Base-by-base conservation (phyloP, 2,888 invertebrate species). In the Campoplex capitator region DNA sequence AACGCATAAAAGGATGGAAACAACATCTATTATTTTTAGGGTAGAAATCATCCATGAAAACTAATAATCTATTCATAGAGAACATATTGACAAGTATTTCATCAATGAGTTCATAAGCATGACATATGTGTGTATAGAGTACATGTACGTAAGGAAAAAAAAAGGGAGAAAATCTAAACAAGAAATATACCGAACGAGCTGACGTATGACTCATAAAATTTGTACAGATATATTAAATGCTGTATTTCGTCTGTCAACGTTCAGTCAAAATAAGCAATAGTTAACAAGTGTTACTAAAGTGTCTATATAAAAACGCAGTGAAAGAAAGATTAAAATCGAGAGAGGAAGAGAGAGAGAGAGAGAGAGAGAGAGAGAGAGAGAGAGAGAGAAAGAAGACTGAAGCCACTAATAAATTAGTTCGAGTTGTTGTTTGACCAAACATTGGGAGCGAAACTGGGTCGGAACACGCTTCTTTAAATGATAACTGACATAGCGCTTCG, bases 341-440 rank as follows among this genome's bases (percentile, higher is more conserved):
- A 54, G n/a, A 48, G 56, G 48, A 32, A 48, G 16, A 35, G 13
- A 70, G 54, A 16, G 45, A 73, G 62, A 18, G 28, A 48, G 71
- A 67, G 54, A 51, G 56, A 42, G 62, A 73, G 48, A 54, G n/a
- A 48, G 56, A 74, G 38, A 48, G 54, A 35, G 67, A 79, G 65
- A 48, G 45, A n/a, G 28, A 35, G 87, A 80, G 58, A 42, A 67
- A 70, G 68, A 87, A 79, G 35, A 9, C 38, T 18, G 28, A 65
- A 56, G 81, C 70, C 81, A 85, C 71, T 77, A 87, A 88, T 85
- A 85, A 88, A 86, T 86, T 86, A 82, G 84, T 88, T 86, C 56
- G 84, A 86, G 86, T 84, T 89, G 87, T 89, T 88, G 87, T 87
- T 88, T 85, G 73, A 84, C 87, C 84, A 88, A 88, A 89, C 88